Conservation (phyloP, 1,140 invertebrate genomes). For the Cyclargus thomasi region DNA sequence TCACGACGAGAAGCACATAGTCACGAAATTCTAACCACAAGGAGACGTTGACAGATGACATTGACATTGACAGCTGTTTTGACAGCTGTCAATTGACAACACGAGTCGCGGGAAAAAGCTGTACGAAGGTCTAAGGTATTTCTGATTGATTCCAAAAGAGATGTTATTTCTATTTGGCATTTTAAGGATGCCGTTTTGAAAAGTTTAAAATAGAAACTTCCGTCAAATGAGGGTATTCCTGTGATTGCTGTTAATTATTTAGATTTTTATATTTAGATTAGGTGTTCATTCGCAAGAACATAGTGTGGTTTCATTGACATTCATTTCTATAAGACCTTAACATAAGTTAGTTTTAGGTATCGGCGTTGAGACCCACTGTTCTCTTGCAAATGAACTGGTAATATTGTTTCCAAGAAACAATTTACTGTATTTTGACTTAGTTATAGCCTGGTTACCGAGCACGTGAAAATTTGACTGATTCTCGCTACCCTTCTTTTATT, state of each 20-base stretch:
- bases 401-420: neutral
- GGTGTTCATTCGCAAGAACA: neutral
- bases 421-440: neutral
- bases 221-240: neutral
- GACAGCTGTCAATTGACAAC: constrained; percentile 3
- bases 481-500: neutral
- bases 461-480: neutral
- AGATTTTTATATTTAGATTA: neutral
- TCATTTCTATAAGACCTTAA: too few species aligned
- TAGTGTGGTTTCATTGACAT: neutral
- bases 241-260: neutral
- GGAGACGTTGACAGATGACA: neutral
- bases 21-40: constrained; percentile 48
- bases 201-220: neutral
- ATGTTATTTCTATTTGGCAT: too few species aligned
- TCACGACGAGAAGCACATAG: constrained; percentile 43
- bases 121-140: neutral
- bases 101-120: neutral
- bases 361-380: too few species aligned
- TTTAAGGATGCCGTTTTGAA: too few species aligned
- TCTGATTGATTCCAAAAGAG: too few species aligned
- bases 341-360: too few species aligned
- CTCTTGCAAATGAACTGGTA: neutral
- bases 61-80: neutral
- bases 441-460: neutral